Evolutionary conservation across 2,113 vertebrate genomes (phyloP), one percentile per base, ranked within the genome.

Genomic region (Bambusicola thoracicus): DNA sequence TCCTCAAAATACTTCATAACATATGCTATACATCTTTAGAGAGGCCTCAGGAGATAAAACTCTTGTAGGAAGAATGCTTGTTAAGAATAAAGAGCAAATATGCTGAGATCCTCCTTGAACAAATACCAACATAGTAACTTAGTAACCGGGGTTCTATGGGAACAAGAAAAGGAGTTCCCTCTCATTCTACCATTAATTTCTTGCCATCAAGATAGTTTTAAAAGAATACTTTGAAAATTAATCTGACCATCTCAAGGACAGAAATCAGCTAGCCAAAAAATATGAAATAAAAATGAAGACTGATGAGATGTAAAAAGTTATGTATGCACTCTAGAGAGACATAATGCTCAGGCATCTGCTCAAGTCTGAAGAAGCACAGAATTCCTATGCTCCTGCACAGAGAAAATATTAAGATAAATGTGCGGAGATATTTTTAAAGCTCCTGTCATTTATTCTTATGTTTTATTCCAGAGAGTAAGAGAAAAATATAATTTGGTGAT

Each of bases 181-280:
- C 40, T 88, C 29, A 65, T 86, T 92, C 62, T 74, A 22, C 7
- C 13, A 24, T 79, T 74, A 74, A 69, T 44, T 83, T 24, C 43
- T 62, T 62, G 73, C 69, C n/a, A 69, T 44, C 38, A 66, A 82
- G 73, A n/a, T n/a, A 84, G 32, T 59, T 89, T 95, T 79, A 70
- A 89, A 82, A 27, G 24, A 76, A 61, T 34, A 72, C 40, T 41
- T 79, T 63, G 43, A 92, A 81, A 85, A 92, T 46, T 22, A 76
- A 11, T 56, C 32, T 56, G 18, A 62, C 20, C 74, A 85, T 43
- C 32, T 87, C 36, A 93, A 91, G 72, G 75, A 85, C 55, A 84
- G 68, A 87, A 91, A 90, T 76, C 51, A 88, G 30, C n/a, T 92
- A 87, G 86, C 78, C 55, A 84, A 89, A 38, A 89, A 87, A 63